Evolutionary conservation across 1,140 invertebrate species (phyloP), one percentile per base, ranked within the genome.

Genomic region (Rhopalosiphum padi): DNA sequence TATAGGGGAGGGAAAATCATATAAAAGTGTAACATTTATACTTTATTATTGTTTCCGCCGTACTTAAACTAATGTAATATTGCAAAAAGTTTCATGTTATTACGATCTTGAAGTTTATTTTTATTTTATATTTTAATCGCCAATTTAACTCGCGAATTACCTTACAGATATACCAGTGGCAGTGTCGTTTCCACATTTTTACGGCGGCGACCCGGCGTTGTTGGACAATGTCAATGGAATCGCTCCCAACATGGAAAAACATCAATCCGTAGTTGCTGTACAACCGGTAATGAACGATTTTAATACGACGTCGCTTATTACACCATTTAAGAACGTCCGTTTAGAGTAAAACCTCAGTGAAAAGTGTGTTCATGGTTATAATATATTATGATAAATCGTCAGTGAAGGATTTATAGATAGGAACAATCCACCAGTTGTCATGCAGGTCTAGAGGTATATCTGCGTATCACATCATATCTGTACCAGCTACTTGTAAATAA

Each of bases 161-260:
- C 43, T 93, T 95, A 21, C 94, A 97, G 97, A 96, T 94, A 96
- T 98, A 41, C 97, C 97, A 2, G 95, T 97, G 22, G 96, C 96
- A 0, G 95, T 98, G 53, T 98, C 98, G 1, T 96, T 97, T 94
- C 98, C 98, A 0, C 98, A 98, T 95, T 98, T 98, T 94, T 96
- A 97, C 92, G 95, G 97, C 87, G 96, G 96, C 1, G 97, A 98
- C 95, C 96, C 97, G 8, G 95, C 95, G 90, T 94, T 98, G 4
- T 94, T 96, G 51, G 95, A 97, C 15, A 95, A 96, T 0, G 95
- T 98, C 1, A 96, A 97, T 7, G 97, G 97, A 23, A 95, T 98
- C 23, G 94, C 95, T 6, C 97, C 97, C 0, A 95, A 97, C 94
- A 94, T 94, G 85, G 94, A 96, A 35, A 96, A 96, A 94, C 97